These are phyloP conservation scores for Drosophila miranda DNA, from an alignment of 1,140 invertebrate species.

Conservation along the genomic window DNA sequence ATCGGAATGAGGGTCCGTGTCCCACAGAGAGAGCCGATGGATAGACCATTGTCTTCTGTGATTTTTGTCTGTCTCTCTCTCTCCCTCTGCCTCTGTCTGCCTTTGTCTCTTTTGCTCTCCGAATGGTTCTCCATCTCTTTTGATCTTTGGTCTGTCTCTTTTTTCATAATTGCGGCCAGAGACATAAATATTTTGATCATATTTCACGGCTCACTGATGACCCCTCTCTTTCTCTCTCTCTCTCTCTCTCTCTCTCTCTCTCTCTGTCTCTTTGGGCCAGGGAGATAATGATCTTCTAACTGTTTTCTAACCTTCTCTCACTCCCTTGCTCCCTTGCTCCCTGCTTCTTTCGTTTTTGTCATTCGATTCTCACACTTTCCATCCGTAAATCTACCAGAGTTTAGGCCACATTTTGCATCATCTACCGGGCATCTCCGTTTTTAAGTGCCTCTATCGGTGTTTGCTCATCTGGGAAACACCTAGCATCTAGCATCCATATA, in stretches of 20 bases:
- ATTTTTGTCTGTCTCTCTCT: slow-evolving; percentile 12
- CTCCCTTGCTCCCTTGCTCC: slow-evolving; percentile 6
- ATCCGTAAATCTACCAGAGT: slow-evolving; percentile 67
- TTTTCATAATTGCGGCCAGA: slow-evolving; percentile 64
- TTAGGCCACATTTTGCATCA: slow-evolving; percentile 74
- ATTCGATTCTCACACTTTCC: slow-evolving; percentile 78
- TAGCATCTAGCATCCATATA: too few species aligned
- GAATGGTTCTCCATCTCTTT: too few species aligned
- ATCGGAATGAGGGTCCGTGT: slow-evolving; percentile 61
- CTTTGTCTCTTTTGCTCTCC: slow-evolving; percentile 30
- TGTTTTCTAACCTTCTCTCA: slow-evolving; percentile 23
- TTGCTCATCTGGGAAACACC: slow-evolving; percentile 43
- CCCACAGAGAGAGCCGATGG: slow-evolving; percentile 28
- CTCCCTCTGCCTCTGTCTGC: slow-evolving; percentile 14
- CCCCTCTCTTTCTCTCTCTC: slow-evolving; percentile 10
- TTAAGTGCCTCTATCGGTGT: slow-evolving; percentile 56
- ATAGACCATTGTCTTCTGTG: too few species aligned
- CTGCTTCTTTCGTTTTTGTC: slow-evolving; percentile 50
- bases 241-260: slow-evolving; percentile 19
- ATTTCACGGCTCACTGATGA: slow-evolving; percentile 71
- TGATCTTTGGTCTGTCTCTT: slow-evolving; percentile 1
- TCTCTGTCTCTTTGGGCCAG: background rate
- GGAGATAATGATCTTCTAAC: slow-evolving; percentile 51
- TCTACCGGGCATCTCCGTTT: slow-evolving; percentile 20
- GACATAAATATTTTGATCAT: slow-evolving; percentile 77